Percentiles rank a stretch among this genome's conserved stretches.
These are phyloP conservation scores for Lymantria monacha DNA, from an alignment of 2,888 invertebrate species.

Conservation along the genomic window DNA sequence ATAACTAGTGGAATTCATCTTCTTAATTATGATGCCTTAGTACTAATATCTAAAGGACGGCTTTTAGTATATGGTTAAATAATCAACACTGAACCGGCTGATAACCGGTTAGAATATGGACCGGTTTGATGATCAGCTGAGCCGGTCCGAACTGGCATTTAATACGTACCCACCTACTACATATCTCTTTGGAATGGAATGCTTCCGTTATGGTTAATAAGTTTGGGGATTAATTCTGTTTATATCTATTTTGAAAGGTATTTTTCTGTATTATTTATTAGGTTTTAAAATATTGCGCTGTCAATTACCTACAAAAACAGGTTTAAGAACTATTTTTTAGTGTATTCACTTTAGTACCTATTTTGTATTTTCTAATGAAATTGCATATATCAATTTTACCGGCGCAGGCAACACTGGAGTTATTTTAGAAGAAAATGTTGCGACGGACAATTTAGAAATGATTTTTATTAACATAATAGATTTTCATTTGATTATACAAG, in stretches of 20 bases:
- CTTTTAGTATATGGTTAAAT: conserved; percentile 3
- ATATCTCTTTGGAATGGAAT: neutral
- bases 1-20: neutral
- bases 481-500: no score
- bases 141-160: conserved; percentile 16
- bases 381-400: no score
- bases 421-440: no score
- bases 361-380: no score
- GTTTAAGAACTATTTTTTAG: no score
- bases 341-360: no score
- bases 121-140: conserved; percentile 36
- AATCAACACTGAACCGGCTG: conserved; percentile 29
- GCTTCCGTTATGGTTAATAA: neutral
- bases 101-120: conserved; percentile 19
- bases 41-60: neutral
- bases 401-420: no score
- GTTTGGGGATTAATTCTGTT: neutral
- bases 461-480: no score
- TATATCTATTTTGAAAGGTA: no score
- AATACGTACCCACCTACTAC: conserved; percentile 1
- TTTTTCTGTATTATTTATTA: no score
- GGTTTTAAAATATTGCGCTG: neutral
- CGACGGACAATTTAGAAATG: no score
- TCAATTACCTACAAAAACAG: no score
- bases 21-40: neutral